Percentiles rank a stretch among this genome's conserved stretches.
phyloP scores from a whole-genome alignment of 2,888 invertebrate genomes.

The Brenthis hecate region DNA sequence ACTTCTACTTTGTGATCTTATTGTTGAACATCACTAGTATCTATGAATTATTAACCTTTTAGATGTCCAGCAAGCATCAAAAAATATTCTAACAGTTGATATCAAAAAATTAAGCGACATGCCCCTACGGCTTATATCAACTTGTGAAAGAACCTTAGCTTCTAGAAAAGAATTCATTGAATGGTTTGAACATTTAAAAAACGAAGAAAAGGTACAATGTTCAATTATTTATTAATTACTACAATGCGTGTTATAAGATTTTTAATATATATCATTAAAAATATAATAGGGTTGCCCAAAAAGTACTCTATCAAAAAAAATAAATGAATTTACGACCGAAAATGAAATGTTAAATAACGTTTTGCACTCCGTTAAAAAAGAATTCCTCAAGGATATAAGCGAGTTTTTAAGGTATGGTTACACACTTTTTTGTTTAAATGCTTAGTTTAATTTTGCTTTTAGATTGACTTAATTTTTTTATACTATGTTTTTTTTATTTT shows the following conservation, averaged over 20 bases:
- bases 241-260: too few species aligned
- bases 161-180: constrained; percentile 68
- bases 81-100: constrained; percentile 48
- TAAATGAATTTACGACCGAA: constrained; percentile 65
- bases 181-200: constrained; percentile 61
- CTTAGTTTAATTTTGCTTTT: not conserved
- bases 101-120: constrained; percentile 59
- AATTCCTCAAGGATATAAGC: constrained; percentile 57
- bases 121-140: constrained; percentile 59
- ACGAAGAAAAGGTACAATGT: constrained; percentile 54
- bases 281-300: constrained; percentile 52
- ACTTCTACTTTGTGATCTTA: too few species aligned
- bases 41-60: constrained; percentile 15
- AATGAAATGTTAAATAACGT: constrained; percentile 62
- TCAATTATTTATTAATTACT: not conserved
- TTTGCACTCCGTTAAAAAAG: constrained; percentile 58
- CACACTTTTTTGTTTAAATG: too few species aligned
- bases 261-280: not conserved
- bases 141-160: constrained; percentile 62
- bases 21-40: not conserved
- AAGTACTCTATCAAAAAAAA: constrained; percentile 57
- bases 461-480: not conserved
- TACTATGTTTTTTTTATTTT: not conserved
- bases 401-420: constrained; percentile 56
- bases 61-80: constrained; percentile 38